Percentiles rank a stretch among this genome's conserved stretches.
phyloP scores from a whole-genome alignment of 2,113 vertebrate species.

The Prionailurus bengalensis region DNA sequence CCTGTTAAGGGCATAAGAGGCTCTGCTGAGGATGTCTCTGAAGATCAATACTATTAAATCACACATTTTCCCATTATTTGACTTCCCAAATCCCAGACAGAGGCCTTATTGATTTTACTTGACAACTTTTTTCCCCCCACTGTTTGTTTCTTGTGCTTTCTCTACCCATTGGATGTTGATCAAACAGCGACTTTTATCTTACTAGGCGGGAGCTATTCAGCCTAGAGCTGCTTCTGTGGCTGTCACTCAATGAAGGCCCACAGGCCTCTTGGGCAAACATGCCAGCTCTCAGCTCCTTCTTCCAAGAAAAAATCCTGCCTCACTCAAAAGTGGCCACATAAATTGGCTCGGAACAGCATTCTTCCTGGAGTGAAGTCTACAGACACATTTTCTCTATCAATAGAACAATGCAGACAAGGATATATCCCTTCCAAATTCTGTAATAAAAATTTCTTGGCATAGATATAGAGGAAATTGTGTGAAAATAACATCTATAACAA shows the following conservation, averaged over 20 bases:
- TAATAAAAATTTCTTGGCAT: conserved; percentile 15
- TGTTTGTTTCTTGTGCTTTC: conserved; percentile 71
- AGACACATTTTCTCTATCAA: conserved; percentile 40
- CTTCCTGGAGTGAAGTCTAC: conserved; percentile 42
- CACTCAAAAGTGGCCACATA: conserved; percentile 17
- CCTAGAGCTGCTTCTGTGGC: conserved; percentile 48
- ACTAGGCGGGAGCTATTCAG: neutral
- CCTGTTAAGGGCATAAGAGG: neutral
- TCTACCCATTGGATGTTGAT: conserved; percentile 70
- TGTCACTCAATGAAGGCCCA: conserved; percentile 22
- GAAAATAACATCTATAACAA: neutral
- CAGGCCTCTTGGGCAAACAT: conserved; percentile 48
- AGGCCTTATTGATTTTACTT: conserved; percentile 75
- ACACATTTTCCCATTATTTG: conserved; percentile 76
- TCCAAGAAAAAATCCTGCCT: conserved; percentile 2
- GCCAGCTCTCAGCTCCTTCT: conserved; percentile 5
- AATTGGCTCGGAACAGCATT: conserved; percentile 31
- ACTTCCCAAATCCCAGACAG: conserved; percentile 63
- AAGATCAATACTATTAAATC: conserved; percentile 71
- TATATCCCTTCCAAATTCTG: neutral
- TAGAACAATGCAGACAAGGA: conserved; percentile 32
- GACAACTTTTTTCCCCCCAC: neutral
- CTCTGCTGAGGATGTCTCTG: conserved; percentile 20
- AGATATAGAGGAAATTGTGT: neutral
- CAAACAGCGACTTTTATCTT: conserved; percentile 68